Evolutionary conservation across 64 coral and sea anemone species (phyloP), one percentile per base, ranked within the genome.

Genomic region (Porites australiensis): DNA sequence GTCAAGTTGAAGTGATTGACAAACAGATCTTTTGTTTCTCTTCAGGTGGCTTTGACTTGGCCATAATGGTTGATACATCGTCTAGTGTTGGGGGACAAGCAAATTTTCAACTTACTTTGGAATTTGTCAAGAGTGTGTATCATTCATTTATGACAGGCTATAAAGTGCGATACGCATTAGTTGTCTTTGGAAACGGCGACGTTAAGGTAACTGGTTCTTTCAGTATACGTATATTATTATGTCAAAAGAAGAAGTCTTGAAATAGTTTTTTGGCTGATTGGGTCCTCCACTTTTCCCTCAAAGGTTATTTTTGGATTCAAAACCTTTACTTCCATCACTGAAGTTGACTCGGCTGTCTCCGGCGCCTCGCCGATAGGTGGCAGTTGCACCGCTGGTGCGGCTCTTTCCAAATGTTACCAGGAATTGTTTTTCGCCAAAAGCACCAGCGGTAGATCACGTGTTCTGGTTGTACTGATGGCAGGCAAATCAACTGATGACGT

Each of bases 301-400:
- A 19, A 77, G 16, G 79, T 95, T 3, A 82, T 95, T 15, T 95
- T 95, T 69, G 84, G 67, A 63, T 95, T 95, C 74, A 50, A 77
- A 15, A 70, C 91, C 43, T 91, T 79, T 58, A 74, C 80, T 6
- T 95, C 94, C 10, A 75, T 95, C 14, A 51, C 89, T 3, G 82
- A 95, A 54, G 89, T 95, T 11, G 65, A 70, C 19, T 18, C 62
- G 37, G 61, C 74, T 57, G 63, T 68, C 10, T 71, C 18, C 3
- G 46, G 52, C 14, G 13, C 60, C 54, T 8, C 15, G 4, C 12
- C 21, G 64, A 13, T 68, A 16, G 21, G 21, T 68, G 64, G 64
- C 0, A 68, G 19, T n/a, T 68, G 64, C 19, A 68, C 15, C 21
- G 4, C 64, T 18, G 64, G 4, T 5, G 64, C 2, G 15, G 64